These are phyloP conservation scores for Isoperla grammatica DNA, from an alignment of 2,888 invertebrate genomes.

Conservation along the genomic window DNA sequence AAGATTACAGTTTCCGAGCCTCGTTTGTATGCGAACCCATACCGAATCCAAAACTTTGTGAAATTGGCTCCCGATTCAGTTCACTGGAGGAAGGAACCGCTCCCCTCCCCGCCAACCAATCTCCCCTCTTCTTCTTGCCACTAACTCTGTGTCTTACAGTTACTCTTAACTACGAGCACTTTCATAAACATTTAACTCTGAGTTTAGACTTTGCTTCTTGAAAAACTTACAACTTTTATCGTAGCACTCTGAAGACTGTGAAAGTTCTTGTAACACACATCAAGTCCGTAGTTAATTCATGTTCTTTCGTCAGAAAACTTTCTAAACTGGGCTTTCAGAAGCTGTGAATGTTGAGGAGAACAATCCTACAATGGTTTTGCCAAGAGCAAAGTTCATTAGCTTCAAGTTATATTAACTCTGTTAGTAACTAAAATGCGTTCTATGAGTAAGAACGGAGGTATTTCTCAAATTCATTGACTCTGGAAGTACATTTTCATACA, in stretches of 20 bases:
- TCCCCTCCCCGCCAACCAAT: slow-evolving; percentile 12
- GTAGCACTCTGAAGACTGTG: neutral
- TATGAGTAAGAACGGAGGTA: no score
- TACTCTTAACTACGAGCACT: slow-evolving; percentile 16
- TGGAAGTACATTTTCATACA: no score
- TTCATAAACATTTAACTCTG: slow-evolving; percentile 19
- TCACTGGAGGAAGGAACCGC: slow-evolving; percentile 47
- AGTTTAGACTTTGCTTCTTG: neutral
- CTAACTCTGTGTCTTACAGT: slow-evolving; percentile 7
- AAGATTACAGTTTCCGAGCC: slow-evolving; percentile 20
- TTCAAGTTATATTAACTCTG: no score
- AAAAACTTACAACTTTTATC: slow-evolving; percentile 15
- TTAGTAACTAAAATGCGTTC: no score
- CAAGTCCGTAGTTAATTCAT: slow-evolving; percentile 11
- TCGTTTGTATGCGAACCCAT: slow-evolving; percentile 48
- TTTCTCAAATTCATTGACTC: no score
- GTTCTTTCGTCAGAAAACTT: neutral
- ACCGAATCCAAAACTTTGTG: slow-evolving; percentile 49
- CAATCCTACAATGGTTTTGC: no score
- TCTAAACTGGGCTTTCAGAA: slow-evolving; percentile 2
- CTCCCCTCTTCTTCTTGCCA: slow-evolving; percentile 15
- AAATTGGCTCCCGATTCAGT: slow-evolving; percentile 52
- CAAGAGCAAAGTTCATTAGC: no score
- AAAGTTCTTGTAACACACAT: slow-evolving; percentile 4
- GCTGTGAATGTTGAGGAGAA: no score